Conservation (phyloP, 2,113 vertebrate species). For the Suncus etruscus region DNA sequence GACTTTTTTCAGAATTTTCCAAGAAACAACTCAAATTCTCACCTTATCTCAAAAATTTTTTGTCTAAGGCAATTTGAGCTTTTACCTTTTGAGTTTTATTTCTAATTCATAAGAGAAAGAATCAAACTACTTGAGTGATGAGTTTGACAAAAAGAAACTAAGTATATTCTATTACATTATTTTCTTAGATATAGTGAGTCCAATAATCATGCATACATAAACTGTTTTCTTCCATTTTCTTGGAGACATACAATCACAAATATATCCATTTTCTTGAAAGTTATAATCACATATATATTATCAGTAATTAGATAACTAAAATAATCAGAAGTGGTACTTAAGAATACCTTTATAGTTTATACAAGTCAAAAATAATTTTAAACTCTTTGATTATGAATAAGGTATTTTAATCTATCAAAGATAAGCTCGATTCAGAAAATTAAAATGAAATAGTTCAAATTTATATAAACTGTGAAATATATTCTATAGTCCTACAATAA, state of each 20-base stretch:
- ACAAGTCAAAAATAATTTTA: not conserved
- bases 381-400: too few species aligned
- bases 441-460: not conserved
- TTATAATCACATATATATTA: not conserved
- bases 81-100: not conserved
- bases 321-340: not conserved
- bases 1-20: not conserved
- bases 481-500: not conserved
- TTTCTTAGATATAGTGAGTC: not conserved
- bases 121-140: not conserved
- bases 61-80: not conserved
- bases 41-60: not conserved
- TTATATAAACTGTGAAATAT: not conserved
- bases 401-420: constrained; percentile 22
- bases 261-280: not conserved
- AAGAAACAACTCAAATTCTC: not conserved
- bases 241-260: not conserved
- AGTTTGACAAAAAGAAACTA: constrained; percentile 18
- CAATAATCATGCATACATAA: not conserved
- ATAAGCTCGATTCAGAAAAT: not conserved
- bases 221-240: not conserved
- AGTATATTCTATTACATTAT: not conserved
- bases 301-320: not conserved
- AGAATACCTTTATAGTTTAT: not conserved
- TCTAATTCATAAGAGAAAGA: not conserved